These are phyloP conservation scores for Synergus japonicus DNA, from an alignment of 2,888 invertebrate genomes.

Conservation along the genomic window DNA sequence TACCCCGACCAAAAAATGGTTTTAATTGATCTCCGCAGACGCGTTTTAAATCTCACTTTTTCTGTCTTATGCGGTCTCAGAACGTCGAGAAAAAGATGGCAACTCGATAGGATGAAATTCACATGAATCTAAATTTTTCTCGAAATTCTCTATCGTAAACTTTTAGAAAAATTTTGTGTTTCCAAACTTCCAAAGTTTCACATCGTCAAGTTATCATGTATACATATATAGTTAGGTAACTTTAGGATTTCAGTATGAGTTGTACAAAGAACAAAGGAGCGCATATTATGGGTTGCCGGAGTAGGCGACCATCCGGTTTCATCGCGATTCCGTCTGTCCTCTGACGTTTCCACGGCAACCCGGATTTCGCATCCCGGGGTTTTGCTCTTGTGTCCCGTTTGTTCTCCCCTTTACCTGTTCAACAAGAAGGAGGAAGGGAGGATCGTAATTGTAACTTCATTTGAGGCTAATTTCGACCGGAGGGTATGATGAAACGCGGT, in stretches of 20 bases:
- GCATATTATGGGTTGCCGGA: conserved; percentile 70
- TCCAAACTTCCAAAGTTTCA: not conserved
- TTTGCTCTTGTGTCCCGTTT: conserved; percentile 47
- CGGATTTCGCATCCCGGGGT: conserved; percentile 70
- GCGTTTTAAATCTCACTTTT: no score
- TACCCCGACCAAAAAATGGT: no score
- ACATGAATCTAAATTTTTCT: no score
- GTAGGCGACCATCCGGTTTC: conserved; percentile 76
- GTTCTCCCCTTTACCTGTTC: conserved; percentile 53
- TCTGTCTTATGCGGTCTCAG: no score
- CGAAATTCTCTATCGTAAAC: no score
- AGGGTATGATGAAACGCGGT: conserved; percentile 77
- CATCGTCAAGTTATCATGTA: not conserved
- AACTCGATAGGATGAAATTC: no score
- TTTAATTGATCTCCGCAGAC: no score
- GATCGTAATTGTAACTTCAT: conserved; percentile 77
- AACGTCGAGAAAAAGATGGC: no score
- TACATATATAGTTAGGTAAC: no score
- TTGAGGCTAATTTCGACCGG: conserved; percentile 76
- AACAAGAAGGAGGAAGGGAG: conserved; percentile 49
- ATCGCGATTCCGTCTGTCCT: conserved; percentile 77
- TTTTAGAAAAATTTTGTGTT: not conserved
- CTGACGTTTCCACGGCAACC: conserved; percentile 77
- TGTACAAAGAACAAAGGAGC: conserved; percentile 72
- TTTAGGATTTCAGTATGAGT: conserved; percentile 61